phyloP scores from a whole-genome alignment of 2,797 vertebrate species.

The Antrozous pallidus region DNA sequence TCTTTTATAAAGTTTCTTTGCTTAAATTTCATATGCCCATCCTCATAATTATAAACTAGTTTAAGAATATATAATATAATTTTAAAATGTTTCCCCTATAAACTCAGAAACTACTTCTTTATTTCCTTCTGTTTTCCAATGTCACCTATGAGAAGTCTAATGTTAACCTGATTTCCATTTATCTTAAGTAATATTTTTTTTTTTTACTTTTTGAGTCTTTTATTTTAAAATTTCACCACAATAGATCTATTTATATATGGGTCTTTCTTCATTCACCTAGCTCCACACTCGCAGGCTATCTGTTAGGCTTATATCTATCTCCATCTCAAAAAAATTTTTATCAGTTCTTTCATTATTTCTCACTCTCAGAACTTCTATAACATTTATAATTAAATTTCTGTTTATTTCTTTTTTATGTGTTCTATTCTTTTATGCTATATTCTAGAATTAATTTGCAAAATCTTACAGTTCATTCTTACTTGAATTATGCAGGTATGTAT shows the following conservation, averaged over 20 bases:
- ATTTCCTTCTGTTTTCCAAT: neutral
- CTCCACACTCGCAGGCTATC: neutral
- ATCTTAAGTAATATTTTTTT: neutral
- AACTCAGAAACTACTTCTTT: neutral
- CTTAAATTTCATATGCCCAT: neutral
- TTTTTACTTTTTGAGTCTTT: neutral
- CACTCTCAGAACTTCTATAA: neutral
- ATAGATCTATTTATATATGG: neutral
- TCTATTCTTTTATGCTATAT: neutral
- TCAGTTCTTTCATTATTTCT: neutral
- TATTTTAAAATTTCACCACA: neutral
- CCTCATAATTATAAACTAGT: neutral
- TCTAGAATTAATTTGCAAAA: slow-evolving; percentile 8
- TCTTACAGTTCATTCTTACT: neutral
- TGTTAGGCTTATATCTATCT: neutral
- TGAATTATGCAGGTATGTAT: neutral
- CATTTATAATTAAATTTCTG: neutral
- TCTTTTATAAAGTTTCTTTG: neutral
- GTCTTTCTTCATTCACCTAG: neutral
- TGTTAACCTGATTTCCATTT: neutral
- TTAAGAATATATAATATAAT: neutral
- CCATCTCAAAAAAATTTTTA: neutral
- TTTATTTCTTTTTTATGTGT: neutral
- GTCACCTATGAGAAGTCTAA: neutral
- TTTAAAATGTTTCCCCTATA: neutral